Evolutionary conservation across 2,113 vertebrate species (phyloP), one percentile per base, ranked within the genome.

Genomic region (Pollimyrus isidori): DNA sequence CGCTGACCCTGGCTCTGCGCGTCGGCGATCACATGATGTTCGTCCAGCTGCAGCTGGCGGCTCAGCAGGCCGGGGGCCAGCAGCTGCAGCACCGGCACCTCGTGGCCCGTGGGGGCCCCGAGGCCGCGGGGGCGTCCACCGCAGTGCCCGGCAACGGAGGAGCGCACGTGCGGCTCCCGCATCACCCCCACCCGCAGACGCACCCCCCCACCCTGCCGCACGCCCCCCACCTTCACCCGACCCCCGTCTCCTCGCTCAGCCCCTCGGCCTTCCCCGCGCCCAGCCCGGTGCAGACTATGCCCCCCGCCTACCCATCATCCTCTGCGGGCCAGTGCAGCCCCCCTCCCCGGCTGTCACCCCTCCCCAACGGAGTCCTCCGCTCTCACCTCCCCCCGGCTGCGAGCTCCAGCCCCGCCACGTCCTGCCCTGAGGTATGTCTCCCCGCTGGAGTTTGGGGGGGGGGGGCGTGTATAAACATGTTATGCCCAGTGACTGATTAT

Each of bases 21-120:
- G 98, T 99, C 3, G 98, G 98, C 0, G 98, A 99, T 93, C 98
- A 99, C 93, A 99, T 99, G 98, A 99, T 99, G 98, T 99, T 99
- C 89, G 98, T 99, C 89, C 98, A 99, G 94, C 97, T 99, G 39
- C 98, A 99, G 95, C 92, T 99, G 89, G 98, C 98, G 0, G 97
- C 98, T 0, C 98, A 99, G 94, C 98, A 99, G 87, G 95, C 96
- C 0, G 95, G 95, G 0, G 96, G 95, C 0, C 97, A 96, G 89
- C 96, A 98, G 89, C 96, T 97, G 26, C 98, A 99, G 62, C 97
- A 99, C 89, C 96, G 97, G 52, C 97, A 97, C 91, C 89, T 99
- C 89, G 95, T 98, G 1, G 94, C 97, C 15, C 95, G 97, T 0
- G 95, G 97, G 9, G 96, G 91, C 65, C 92, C 1, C 90, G 94